Evolutionary conservation across 2,888 invertebrate species (phyloP).

Genomic region (Anoplius nigerrimus): DNA sequence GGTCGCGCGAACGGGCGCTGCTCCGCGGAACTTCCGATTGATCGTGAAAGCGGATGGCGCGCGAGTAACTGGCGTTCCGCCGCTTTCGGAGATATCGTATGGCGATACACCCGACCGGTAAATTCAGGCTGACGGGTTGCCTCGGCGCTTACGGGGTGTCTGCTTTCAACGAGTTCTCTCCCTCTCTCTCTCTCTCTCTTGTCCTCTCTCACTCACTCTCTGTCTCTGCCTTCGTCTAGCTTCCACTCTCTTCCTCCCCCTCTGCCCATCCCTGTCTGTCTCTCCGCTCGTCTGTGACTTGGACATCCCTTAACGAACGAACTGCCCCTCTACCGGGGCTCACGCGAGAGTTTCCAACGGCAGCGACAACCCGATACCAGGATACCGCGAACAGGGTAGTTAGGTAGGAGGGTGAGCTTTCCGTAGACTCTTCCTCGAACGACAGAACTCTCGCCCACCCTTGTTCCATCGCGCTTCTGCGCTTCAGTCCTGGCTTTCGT

Average conservation of each 20-base stretch:
- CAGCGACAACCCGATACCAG: constrained; percentile 38
- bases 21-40: neutral
- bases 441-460: neutral
- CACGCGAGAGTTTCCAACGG: constrained; percentile 34
- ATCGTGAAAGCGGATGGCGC: constrained; percentile 4
- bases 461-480: constrained; percentile 6
- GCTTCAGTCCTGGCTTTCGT: neutral
- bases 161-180: constrained; percentile 46
- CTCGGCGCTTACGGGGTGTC: constrained; percentile 28
- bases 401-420: neutral
- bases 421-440: too few relatives aligned
- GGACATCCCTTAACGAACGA: constrained; percentile 35
- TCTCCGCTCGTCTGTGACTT: constrained; percentile 23
- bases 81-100: constrained; percentile 23
- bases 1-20: too few relatives aligned
- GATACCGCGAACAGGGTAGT: neutral
- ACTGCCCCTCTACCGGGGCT: constrained; percentile 11
- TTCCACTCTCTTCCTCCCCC: neutral
- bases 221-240: constrained; percentile 22
- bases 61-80: neutral
- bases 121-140: constrained; percentile 27
- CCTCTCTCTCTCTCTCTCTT: too few relatives aligned
- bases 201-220: neutral
- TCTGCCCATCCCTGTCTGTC: neutral
- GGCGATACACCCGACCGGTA: constrained; percentile 29